A percentile compares a stretch with the other conserved stretches of the same genome.
Evolutionary conservation across 2,888 invertebrate species (phyloP).

Genomic region (Hemistola chrysoprasaria): DNA sequence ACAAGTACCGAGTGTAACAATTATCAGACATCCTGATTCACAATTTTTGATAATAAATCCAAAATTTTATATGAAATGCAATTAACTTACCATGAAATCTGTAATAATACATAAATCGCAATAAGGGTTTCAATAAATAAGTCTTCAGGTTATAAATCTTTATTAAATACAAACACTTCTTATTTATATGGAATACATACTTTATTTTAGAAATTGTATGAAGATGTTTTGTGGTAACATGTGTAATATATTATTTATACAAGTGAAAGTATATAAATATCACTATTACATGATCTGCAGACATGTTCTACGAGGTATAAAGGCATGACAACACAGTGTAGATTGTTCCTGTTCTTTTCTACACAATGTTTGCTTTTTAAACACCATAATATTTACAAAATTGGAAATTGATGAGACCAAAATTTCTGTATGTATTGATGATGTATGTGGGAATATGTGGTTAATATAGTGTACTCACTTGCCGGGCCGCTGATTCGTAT

Average conservation of each 20-base stretch:
- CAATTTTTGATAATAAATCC: conserved; percentile 4
- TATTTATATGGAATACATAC: too few relatives aligned
- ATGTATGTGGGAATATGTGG: conserved; percentile 7
- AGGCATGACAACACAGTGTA: conserved; percentile 2
- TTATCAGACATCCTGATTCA: conserved; percentile 48
- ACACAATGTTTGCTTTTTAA: conserved; percentile 9
- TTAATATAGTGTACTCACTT: conserved; percentile 60
- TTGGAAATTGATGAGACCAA: conserved; percentile 3
- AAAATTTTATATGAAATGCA: conserved; percentile 1
- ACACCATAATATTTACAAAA: conserved; percentile 24
- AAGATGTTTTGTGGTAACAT: background rate
- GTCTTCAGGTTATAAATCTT: conserved; percentile 24
- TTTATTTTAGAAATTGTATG: conserved; percentile 1
- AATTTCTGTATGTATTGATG: conserved; percentile 14
- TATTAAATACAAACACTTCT: conserved; percentile 21
- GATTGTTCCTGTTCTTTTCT: background rate
- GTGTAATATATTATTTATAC: background rate
- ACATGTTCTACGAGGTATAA: background rate
- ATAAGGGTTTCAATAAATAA: conserved; percentile 26
- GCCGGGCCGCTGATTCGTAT: conserved; percentile 77
- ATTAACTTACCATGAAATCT: conserved; percentile 18
- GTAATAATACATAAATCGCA: conserved; percentile 7
- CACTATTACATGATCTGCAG: conserved; percentile 10
- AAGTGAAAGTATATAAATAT: conserved; percentile 8
- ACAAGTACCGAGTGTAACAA: conserved; percentile 32